Conservation (phyloP, 35 echinoderm and acorn worm genomes). For the Eucidaris tribuloides region DNA sequence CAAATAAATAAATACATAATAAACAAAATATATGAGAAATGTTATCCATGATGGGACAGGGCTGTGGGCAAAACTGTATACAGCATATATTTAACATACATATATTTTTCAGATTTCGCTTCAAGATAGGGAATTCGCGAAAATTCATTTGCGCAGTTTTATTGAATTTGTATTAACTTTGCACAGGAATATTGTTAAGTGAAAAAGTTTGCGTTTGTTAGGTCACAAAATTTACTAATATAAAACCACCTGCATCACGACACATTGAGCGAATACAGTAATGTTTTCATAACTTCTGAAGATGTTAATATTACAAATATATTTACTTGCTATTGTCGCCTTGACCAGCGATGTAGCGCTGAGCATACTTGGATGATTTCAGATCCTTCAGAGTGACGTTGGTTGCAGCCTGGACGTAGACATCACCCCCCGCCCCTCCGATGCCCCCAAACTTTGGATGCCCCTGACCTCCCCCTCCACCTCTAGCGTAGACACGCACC, state of each 20-base stretch:
- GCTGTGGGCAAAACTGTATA: background rate
- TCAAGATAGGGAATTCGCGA: too few relatives aligned
- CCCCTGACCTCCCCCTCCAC: slow-evolving; percentile 73
- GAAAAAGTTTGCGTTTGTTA: too few relatives aligned
- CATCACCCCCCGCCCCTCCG: slow-evolving; percentile 79
- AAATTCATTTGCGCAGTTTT: too few relatives aligned
- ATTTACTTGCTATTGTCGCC: slow-evolving; percentile 87
- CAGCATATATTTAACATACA: background rate
- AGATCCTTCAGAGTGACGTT: slow-evolving; percentile 60
- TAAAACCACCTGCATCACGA: background rate
- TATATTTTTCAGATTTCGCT: background rate
- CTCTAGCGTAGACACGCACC: slow-evolving; percentile 67
- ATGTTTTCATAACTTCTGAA: background rate
- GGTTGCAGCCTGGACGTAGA: slow-evolving; percentile 56
- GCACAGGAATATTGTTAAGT: background rate
- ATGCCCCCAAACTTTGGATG: slow-evolving; percentile 66
- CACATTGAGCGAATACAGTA: background rate
- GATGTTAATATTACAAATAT: background rate
- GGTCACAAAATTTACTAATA: too few relatives aligned
- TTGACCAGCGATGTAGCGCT: slow-evolving; percentile 58
- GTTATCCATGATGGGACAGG: too few relatives aligned
- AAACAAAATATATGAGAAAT: too few relatives aligned
- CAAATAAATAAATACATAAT: too few relatives aligned
- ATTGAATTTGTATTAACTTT: too few relatives aligned
- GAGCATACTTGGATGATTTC: slow-evolving; percentile 16